A percentile compares a stretch with the other conserved stretches of the same genome.
Evolutionary conservation across 2,797 vertebrate genomes (phyloP).

Genomic region (Cyprinella venusta): DNA sequence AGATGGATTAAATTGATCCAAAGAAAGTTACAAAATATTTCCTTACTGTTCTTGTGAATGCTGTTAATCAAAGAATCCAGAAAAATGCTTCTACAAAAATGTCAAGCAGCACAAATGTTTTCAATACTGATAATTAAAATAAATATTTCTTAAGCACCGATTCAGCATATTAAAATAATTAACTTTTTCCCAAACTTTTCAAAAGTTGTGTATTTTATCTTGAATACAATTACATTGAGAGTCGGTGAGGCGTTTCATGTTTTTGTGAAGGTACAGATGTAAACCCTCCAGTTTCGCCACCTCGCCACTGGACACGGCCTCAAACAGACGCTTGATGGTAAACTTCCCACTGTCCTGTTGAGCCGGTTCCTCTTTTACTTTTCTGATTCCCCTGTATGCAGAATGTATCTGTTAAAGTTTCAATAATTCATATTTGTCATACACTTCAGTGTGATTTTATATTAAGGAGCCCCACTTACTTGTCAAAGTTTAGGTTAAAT

Average conservation of each 20-base stretch:
- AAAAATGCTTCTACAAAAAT: neutral
- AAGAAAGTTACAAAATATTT: neutral
- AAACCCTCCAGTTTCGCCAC: conserved; percentile 68
- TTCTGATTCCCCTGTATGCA: conserved; percentile 63
- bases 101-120: neutral
- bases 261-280: conserved; percentile 68
- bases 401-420: conserved; percentile 8
- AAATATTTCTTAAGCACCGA: neutral
- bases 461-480: conserved; percentile 63
- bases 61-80: neutral
- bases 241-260: conserved; percentile 73
- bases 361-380: neutral
- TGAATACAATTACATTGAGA: conserved; percentile 66
- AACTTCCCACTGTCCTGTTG: conserved; percentile 58
- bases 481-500: conserved; percentile 78
- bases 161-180: neutral
- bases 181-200: neutral
- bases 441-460: neutral
- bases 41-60: neutral
- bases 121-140: neutral
- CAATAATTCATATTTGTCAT: neutral
- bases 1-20: neutral
- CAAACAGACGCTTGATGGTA: conserved; percentile 68
- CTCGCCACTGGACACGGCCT: conserved; percentile 71
- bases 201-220: neutral